Evolutionary conservation across 1,140 invertebrate species (phyloP).

Genomic region (Ceratitis capitata): DNA sequence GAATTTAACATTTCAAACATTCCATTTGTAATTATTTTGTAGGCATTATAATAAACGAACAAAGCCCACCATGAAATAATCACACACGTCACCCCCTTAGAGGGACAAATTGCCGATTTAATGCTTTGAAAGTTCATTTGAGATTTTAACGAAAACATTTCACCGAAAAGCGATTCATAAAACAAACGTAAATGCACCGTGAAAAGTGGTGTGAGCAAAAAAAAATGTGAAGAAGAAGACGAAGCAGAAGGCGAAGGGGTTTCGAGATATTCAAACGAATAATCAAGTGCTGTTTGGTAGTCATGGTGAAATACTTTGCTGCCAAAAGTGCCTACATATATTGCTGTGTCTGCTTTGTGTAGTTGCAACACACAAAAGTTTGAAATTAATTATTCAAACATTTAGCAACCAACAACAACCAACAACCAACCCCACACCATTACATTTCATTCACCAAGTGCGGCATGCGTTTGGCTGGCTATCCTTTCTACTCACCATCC

Average conservation of each 20-base stretch:
- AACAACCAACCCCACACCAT: too few relatives aligned
- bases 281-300: background rate
- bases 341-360: background rate
- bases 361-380: background rate
- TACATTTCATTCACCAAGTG: background rate
- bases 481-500: background rate
- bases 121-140: conserved; percentile 19
- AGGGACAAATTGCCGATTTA: conserved; percentile 1
- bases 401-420: background rate
- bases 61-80: background rate
- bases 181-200: conserved; percentile 1
- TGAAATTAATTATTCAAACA: conserved; percentile 40
- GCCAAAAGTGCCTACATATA: background rate
- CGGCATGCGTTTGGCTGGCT: too few relatives aligned
- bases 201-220: background rate
- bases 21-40: conserved; percentile 8
- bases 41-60: background rate
- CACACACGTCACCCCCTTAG: too few relatives aligned
- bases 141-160: conserved; percentile 10
- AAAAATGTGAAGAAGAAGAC: too few relatives aligned
- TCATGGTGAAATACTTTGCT: background rate
- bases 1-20: background rate
- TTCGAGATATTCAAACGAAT: background rate
- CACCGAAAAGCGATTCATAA: background rate
- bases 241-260: background rate